Evolutionary conservation across 2,888 invertebrate genomes (phyloP), one percentile per base, ranked within the genome.

Genomic region (Dione vanillae): DNA sequence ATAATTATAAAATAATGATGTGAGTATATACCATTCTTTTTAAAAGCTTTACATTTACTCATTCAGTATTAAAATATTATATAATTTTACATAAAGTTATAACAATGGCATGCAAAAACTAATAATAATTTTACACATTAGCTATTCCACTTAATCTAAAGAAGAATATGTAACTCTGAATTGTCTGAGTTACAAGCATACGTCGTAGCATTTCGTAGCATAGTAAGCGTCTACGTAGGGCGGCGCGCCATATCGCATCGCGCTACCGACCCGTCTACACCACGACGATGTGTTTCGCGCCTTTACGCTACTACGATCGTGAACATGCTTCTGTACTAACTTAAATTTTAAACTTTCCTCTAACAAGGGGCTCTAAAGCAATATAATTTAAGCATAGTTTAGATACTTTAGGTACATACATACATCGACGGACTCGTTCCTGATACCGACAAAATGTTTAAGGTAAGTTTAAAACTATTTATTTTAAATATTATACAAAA

Each of bases 221-320:
- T 20, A 37, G 35, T 16, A 8, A 12, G 41, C 14, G 27, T 37
- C 45, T 49, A 67, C 62, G 62, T 75, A 74, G 78, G 81, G 83
- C 83, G 83, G 83, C 54, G 81, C 82, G 82, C 82, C 90, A 90
- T 84, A 89, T 77, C 82, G 85, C 82, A 80, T 78, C 86, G 88
- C 85, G 87, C 83, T 81, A 79, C 80, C 87, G 84, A 77, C 75
- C 78, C 73, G 79, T 80, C 75, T 77, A 79, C 84, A 83, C 81
- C 74, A 69, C 74, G 72, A 69, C 78, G 79, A 86, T 87, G 87
- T 80, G 79, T 83, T 79, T 79, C 70, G 72, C 72, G 68, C 67
- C 68, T 56, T 43, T 70, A 61, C 62, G 49, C 19, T 41, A 68
- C 68, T 62, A 35, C 56, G 67, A 72, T 68, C 75, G 75, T 54